Conservation (phyloP, 1,140 invertebrate species). For the Danaus plexippus region DNA sequence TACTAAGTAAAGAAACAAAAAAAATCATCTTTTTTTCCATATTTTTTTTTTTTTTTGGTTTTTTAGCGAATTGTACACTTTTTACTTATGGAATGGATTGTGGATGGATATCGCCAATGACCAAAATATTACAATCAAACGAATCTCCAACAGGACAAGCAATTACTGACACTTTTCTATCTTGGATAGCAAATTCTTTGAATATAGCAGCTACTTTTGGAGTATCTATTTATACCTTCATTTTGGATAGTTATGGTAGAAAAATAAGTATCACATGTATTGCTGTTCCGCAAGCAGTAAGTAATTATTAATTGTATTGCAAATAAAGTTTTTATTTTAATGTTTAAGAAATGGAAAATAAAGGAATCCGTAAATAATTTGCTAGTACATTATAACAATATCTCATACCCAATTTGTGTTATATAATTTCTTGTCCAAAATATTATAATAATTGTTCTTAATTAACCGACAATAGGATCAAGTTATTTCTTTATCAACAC, state of each 20-base stretch:
- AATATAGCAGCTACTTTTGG: constrained; percentile 14
- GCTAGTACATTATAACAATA: no score
- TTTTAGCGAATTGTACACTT: constrained; percentile 13
- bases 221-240: constrained; percentile 13
- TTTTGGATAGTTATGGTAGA: constrained; percentile 14
- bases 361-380: no score
- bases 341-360: no score
- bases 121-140: constrained; percentile 16
- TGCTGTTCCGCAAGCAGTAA: constrained; percentile 12
- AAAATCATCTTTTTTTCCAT: neutral
- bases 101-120: constrained; percentile 21
- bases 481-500: no score
- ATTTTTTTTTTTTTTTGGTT: no score
- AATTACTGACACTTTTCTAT: constrained; percentile 9
- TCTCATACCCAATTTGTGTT: no score
- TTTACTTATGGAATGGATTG: constrained; percentile 14
- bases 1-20: no score
- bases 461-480: no score
- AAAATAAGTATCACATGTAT: constrained; percentile 12
- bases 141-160: constrained; percentile 12
- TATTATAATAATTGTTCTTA: no score
- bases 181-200: constrained; percentile 19
- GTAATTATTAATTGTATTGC: no score
- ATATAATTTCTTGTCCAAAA: no score
- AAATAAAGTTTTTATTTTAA: no score